Conservation (phyloP, 2,888 invertebrate species). For the Petrolisthes manimaculis region DNA sequence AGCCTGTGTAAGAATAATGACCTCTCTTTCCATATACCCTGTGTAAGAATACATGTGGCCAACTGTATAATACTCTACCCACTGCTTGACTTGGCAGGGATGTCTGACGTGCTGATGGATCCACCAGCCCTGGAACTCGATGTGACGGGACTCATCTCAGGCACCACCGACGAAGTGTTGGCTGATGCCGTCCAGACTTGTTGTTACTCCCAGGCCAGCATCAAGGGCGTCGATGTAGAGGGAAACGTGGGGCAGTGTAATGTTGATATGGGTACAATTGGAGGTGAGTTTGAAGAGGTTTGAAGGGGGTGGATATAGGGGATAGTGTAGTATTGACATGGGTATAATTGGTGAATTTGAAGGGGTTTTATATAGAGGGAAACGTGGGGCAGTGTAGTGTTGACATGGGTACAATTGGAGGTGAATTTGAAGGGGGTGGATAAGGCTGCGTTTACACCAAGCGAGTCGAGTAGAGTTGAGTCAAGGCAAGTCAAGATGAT, state of each 20-base stretch:
- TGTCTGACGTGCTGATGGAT: conserved; percentile 20
- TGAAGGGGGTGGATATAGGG: neutral
- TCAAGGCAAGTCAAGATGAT: too few species aligned
- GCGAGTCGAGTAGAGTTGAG: too few species aligned
- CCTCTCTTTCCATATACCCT: too few species aligned
- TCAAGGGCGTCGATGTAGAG: conserved; percentile 29
- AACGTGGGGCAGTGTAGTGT: conserved; percentile 33
- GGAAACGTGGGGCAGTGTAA: conserved; percentile 39
- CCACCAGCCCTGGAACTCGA: neutral
- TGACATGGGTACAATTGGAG: conserved; percentile 34
- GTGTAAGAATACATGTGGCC: too few species aligned
- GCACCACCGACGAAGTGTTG: conserved; percentile 19
- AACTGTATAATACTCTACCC: too few species aligned
- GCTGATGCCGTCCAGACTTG: conserved; percentile 4
- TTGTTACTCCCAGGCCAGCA: conserved; percentile 24
- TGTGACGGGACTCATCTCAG: conserved; percentile 9
- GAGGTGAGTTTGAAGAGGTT: conserved; percentile 17
- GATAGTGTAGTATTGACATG: neutral
- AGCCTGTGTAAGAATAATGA: too few species aligned
- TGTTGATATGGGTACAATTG: conserved; percentile 35
- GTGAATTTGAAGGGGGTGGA: too few species aligned
- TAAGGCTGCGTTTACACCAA: too few species aligned
- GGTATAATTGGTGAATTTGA: neutral
- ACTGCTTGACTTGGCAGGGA: neutral
- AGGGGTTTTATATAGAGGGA: conserved; percentile 22